Evolutionary conservation across 2,888 invertebrate genomes (phyloP).

Genomic region (Linhomoeus sp.): DNA sequence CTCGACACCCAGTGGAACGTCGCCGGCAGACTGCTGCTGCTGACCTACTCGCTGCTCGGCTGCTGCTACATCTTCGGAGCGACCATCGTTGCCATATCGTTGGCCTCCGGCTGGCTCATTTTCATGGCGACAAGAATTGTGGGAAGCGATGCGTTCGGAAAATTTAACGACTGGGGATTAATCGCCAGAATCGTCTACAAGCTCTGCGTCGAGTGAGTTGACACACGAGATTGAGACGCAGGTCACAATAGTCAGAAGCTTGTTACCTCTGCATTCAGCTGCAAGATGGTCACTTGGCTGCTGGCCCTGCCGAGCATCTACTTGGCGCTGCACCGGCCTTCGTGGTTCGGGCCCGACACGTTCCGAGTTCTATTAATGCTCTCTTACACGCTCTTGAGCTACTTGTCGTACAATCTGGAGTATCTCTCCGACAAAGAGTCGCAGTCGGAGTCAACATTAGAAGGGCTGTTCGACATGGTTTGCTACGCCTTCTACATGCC

Average conservation of each 20-base stretch:
- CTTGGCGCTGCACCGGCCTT: conserved; percentile 17
- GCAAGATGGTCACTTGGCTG: conserved; percentile 15
- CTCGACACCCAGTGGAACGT: conserved; percentile 10
- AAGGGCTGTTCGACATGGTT: conserved; percentile 23
- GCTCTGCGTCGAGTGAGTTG: too few species aligned
- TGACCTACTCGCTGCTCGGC: conserved; percentile 12
- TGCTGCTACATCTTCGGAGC: conserved; percentile 14
- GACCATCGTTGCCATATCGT: conserved; percentile 12
- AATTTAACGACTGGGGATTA: too few species aligned
- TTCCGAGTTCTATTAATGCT: conserved; percentile 28
- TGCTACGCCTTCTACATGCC: conserved; percentile 27
- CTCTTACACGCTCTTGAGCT: conserved; percentile 28
- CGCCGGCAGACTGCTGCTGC: not conserved
- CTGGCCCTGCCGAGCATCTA: conserved; percentile 19
- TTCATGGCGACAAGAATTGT: conserved; percentile 10
- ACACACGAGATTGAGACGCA: too few species aligned
- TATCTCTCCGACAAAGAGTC: not conserved
- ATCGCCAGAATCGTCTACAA: too few species aligned
- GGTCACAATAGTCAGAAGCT: too few species aligned
- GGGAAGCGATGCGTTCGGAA: too few species aligned
- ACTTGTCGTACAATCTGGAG: conserved; percentile 27
- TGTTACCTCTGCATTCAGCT: too few species aligned
- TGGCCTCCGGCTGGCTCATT: conserved; percentile 16
- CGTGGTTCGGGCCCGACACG: conserved; percentile 6
- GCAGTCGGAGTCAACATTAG: too few species aligned